Percentiles rank a stretch among this genome's conserved stretches.
These are phyloP conservation scores for Karalla daura DNA, from an alignment of 2,797 vertebrate species.

Conservation along the genomic window DNA sequence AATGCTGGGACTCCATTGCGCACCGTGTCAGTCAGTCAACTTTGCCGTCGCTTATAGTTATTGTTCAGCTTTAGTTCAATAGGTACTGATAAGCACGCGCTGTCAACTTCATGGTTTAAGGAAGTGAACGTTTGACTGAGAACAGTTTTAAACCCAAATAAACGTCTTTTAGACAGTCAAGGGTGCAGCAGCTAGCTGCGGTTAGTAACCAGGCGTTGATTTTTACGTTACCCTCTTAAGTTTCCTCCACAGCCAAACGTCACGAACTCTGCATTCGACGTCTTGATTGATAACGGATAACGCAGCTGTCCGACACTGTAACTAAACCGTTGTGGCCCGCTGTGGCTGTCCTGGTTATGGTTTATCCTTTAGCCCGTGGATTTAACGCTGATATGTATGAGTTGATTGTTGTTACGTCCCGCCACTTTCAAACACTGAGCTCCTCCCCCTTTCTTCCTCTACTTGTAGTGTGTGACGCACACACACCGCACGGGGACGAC, in stretches of 20 bases:
- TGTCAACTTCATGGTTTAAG: too few relatives aligned
- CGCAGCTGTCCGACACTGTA: too few relatives aligned
- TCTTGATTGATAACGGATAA: accelerated
- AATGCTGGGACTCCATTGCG: too few relatives aligned
- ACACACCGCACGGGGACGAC: background rate
- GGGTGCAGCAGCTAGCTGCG: background rate
- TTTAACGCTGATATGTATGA: too few relatives aligned
- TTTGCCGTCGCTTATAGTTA: too few relatives aligned
- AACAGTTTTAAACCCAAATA: background rate
- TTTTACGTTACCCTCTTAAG: constrained; percentile 43
- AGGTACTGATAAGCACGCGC: too few relatives aligned
- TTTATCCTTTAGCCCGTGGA: background rate
- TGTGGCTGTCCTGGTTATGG: too few relatives aligned
- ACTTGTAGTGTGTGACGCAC: background rate
- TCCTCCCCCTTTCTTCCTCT: constrained; percentile 64
- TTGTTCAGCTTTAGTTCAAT: too few relatives aligned
- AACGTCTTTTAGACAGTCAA: accelerated
- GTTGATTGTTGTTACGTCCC: constrained; percentile 49
- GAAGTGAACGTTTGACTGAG: too few relatives aligned
- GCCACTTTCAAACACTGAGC: constrained; percentile 83
- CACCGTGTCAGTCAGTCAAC: too few relatives aligned
- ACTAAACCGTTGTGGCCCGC: background rate
- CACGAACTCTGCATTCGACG: constrained; percentile 6
- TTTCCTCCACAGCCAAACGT: constrained; percentile 13
- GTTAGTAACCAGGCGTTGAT: constrained; percentile 14